Conservation (phyloP, 2,797 vertebrate genomes). For the Megalops cyprinoides region DNA sequence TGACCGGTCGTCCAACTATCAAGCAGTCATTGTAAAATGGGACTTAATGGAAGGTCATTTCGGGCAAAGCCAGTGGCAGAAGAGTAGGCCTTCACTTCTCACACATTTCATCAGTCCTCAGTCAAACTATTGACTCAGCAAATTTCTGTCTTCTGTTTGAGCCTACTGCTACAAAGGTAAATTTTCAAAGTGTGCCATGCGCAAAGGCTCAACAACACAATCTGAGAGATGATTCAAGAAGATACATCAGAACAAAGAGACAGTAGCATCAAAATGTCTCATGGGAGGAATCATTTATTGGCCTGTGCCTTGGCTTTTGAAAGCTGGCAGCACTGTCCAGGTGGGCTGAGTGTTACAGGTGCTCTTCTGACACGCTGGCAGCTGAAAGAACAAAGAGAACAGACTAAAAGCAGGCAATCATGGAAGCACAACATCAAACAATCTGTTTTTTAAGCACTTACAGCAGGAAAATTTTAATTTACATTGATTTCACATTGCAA, state of each 20-base stretch:
- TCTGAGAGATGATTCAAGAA: constrained; percentile 20
- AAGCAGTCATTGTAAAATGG: constrained; percentile 51
- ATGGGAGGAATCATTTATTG: background rate
- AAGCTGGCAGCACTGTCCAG: constrained; percentile 38
- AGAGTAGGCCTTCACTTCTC: constrained; percentile 16
- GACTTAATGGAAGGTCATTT: constrained; percentile 37
- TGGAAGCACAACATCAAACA: background rate
- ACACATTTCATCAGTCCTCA: constrained; percentile 7
- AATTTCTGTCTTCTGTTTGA: constrained; percentile 23
- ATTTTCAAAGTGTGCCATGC: background rate
- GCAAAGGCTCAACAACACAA: background rate
- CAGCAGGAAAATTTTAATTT: constrained; percentile 8
- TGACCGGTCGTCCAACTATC: constrained; percentile 55
- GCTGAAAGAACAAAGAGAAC: constrained; percentile 53
- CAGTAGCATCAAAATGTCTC: background rate
- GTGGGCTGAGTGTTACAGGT: background rate
- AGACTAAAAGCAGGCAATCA: constrained; percentile 25
- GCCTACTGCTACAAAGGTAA: constrained; percentile 14
- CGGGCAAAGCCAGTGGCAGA: constrained; percentile 8
- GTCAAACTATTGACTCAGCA: constrained; percentile 46
- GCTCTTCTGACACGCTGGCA: constrained; percentile 33
- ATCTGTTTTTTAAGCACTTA: background rate
- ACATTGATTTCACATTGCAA: constrained; percentile 38
- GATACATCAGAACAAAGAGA: constrained; percentile 22
- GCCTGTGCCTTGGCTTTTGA: constrained; percentile 4